These are phyloP conservation scores for Bubo blakistoni DNA, from an alignment of 2,113 vertebrate genomes.

Conservation along the genomic window DNA sequence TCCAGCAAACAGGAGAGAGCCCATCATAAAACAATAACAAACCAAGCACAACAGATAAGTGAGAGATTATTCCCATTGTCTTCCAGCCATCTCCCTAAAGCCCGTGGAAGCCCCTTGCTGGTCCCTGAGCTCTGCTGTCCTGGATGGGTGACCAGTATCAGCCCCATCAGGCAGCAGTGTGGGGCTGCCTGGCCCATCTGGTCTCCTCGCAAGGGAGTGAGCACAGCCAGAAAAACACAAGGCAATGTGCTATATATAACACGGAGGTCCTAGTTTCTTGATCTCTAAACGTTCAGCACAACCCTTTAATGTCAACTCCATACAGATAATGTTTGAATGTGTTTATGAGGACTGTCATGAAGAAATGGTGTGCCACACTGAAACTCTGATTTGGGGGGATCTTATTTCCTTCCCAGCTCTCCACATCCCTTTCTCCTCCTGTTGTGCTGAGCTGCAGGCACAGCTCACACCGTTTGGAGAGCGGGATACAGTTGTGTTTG, in stretches of 20 bases:
- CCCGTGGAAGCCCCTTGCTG: neutral
- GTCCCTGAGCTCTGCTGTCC: neutral
- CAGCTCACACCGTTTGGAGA: neutral
- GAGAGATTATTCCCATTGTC: rapidly evolving
- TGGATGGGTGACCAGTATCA: neutral
- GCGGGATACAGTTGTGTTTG: neutral
- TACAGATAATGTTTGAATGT: neutral
- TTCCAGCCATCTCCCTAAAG: neutral
- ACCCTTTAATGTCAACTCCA: neutral
- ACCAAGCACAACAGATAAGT: neutral
- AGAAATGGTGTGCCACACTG: neutral
- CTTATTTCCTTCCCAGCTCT: neutral
- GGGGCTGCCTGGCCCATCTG: too few species aligned
- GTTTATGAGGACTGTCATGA: neutral
- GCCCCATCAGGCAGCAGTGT: neutral
- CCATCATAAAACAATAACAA: neutral
- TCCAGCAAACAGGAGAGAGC: neutral
- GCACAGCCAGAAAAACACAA: neutral
- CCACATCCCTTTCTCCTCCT: neutral
- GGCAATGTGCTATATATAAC: neutral
- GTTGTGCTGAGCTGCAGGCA: neutral
- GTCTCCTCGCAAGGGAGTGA: neutral
- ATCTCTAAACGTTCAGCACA: neutral
- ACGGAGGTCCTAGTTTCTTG: neutral
- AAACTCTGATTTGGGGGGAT: neutral